A percentile compares a stretch with the other conserved stretches of the same genome.
These are phyloP conservation scores for Acipenser oxyrinchus DNA, from an alignment of 2,797 vertebrate genomes.

Conservation along the genomic window DNA sequence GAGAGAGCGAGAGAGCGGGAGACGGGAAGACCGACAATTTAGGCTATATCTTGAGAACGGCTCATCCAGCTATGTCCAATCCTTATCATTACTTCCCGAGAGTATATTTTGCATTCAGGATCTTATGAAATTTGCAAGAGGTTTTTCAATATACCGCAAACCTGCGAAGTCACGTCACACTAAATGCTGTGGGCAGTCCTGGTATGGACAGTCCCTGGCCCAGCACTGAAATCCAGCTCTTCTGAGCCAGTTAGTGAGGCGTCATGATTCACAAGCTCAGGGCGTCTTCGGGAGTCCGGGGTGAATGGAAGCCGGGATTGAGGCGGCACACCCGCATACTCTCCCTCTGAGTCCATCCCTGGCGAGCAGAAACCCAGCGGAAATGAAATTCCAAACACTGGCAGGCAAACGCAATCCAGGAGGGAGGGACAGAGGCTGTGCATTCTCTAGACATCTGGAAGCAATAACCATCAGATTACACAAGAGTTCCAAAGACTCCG, in stretches of 20 bases:
- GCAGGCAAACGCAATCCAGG: constrained; percentile 18
- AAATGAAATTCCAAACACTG: constrained; percentile 22
- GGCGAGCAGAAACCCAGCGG: constrained; percentile 23
- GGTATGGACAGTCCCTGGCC: no score
- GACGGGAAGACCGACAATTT: neutral
- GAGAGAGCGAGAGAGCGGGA: constrained; percentile 4
- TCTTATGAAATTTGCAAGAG: no score
- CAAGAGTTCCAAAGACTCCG: constrained; percentile 34
- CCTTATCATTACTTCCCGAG: no score
- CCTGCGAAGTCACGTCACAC: no score
- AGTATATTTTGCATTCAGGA: no score
- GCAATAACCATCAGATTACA: constrained; percentile 36
- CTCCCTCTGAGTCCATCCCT: constrained; percentile 16
- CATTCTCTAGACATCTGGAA: constrained; percentile 49
- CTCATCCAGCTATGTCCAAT: no score
- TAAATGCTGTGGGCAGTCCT: no score
- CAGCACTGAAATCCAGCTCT: no score
- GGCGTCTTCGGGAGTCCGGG: neutral
- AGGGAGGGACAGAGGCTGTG: constrained; percentile 19
- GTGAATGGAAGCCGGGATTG: no score
- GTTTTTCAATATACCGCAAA: no score
- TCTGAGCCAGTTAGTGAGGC: no score
- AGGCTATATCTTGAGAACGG: no score
- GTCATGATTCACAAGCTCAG: neutral
- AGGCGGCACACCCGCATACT: neutral